phyloP scores from a whole-genome alignment of 2,888 invertebrate species.

The Endomychus coccineus region DNA sequence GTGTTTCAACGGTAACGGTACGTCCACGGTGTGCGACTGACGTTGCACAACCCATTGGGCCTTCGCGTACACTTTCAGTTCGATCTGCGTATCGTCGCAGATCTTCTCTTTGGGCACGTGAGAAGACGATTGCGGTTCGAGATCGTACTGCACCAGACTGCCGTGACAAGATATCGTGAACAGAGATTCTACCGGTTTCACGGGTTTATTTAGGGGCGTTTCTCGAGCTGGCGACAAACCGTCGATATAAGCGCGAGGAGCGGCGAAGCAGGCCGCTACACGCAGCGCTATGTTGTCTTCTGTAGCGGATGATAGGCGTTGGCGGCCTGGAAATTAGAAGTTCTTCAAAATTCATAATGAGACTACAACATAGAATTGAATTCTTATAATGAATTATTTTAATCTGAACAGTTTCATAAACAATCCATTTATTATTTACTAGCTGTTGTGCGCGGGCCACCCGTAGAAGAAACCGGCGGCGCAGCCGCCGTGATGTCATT shows the following conservation, averaged over 20 bases:
- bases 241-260: conserved; percentile 63
- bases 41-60: conserved; percentile 85
- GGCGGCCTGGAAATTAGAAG: conserved; percentile 51
- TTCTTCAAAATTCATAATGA: too few species aligned
- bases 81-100: conserved; percentile 79
- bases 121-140: conserved; percentile 67
- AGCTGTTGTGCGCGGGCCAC: too few species aligned
- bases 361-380: too few species aligned
- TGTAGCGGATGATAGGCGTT: conserved; percentile 60
- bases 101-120: conserved; percentile 74
- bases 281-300: conserved; percentile 67
- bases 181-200: conserved; percentile 70
- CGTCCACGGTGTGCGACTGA: conserved; percentile 54
- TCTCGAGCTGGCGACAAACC: conserved; percentile 34
- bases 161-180: conserved; percentile 88
- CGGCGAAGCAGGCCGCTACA: conserved; percentile 73
- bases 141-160: conserved; percentile 76
- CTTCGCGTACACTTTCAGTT: conserved; percentile 57
- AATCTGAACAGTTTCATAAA: too few species aligned
- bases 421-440: too few species aligned
- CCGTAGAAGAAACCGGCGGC: too few species aligned
- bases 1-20: conserved; percentile 66
- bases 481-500: too few species aligned
- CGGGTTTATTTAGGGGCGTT: conserved; percentile 35
- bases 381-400: too few species aligned